Percentiles rank a stretch among this genome's conserved stretches.
phyloP scores from a whole-genome alignment of 2,888 invertebrate species.

The Oscheius myriophilus region DNA sequence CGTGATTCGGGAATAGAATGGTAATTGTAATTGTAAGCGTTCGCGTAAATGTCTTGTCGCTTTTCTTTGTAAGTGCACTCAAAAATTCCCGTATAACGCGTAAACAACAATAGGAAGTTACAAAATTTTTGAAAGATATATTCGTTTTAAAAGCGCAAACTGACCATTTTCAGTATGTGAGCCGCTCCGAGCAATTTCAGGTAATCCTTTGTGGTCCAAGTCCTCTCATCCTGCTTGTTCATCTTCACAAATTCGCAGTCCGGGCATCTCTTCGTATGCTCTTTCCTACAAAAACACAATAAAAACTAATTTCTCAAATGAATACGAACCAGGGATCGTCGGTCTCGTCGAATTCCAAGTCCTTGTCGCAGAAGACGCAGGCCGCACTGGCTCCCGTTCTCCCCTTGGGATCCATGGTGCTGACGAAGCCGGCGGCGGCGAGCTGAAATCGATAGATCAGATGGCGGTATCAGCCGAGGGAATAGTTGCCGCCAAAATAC shows the following conservation, averaged over 20 bases:
- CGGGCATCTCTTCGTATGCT: constrained; percentile 32
- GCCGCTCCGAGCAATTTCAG: constrained; percentile 2
- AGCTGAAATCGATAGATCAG: constrained; percentile 27
- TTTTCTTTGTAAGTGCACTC: too few relatives aligned
- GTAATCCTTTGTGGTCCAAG: constrained; percentile 32
- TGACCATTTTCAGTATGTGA: background rate
- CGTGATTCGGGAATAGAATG: too few relatives aligned
- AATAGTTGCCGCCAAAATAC: too few relatives aligned
- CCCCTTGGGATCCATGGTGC: constrained; percentile 18
- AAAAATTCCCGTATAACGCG: too few relatives aligned
- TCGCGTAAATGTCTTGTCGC: too few relatives aligned
- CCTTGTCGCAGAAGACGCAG: constrained; percentile 44
- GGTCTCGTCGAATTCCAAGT: constrained; percentile 40
- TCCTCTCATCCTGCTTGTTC: constrained; percentile 37
- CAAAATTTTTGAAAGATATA: too few relatives aligned
- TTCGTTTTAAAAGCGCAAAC: too few relatives aligned
- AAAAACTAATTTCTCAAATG: background rate
- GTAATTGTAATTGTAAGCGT: too few relatives aligned
- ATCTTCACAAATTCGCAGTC: constrained; percentile 39
- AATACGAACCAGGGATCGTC: constrained; percentile 42
- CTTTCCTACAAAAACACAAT: constrained; percentile 8
- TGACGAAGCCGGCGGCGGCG: constrained; percentile 39
- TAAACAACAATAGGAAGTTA: too few relatives aligned
- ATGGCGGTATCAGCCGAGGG: too few relatives aligned
- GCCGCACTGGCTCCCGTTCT: constrained; percentile 15